Conservation (phyloP, 1,140 invertebrate genomes). For the Metaphire vulgaris region DNA sequence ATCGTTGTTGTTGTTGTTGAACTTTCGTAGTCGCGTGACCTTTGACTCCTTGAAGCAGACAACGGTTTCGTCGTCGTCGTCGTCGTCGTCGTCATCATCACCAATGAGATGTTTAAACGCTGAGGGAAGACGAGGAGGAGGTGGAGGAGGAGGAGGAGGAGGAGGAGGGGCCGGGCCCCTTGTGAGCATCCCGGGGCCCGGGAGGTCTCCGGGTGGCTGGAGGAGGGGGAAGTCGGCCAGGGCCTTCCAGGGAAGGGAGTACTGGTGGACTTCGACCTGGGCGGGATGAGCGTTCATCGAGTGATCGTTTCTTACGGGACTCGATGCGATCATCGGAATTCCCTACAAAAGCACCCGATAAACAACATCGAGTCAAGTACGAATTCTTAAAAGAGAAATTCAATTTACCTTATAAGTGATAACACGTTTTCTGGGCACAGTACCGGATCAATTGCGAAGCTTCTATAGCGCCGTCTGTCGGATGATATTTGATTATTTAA, state of each 20-base stretch:
- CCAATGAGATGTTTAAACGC: neutral
- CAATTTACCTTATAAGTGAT: no score
- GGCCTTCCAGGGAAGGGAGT: neutral
- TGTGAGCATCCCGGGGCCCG: no score
- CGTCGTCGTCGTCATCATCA: neutral
- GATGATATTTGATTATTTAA: no score
- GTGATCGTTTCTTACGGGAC: conserved; percentile 84
- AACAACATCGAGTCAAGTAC: no score
- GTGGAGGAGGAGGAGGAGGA: neutral
- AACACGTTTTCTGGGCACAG: no score
- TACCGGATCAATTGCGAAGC: no score
- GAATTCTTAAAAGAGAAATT: no score
- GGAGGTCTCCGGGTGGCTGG: neutral
- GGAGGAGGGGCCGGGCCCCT: neutral
- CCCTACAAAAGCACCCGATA: conserved; percentile 57
- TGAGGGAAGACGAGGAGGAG: neutral
- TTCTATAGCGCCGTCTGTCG: no score
- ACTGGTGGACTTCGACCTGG: neutral
- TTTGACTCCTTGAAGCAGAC: conserved; percentile 2
- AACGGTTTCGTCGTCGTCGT: neutral
- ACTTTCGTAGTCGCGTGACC: neutral
- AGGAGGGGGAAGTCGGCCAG: neutral
- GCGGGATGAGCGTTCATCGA: neutral
- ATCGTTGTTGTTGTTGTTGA: neutral
- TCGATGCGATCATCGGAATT: conserved; percentile 91